Base-by-base conservation (phyloP, 2,888 invertebrate genomes). In the Epistrophella euchroma region DNA sequence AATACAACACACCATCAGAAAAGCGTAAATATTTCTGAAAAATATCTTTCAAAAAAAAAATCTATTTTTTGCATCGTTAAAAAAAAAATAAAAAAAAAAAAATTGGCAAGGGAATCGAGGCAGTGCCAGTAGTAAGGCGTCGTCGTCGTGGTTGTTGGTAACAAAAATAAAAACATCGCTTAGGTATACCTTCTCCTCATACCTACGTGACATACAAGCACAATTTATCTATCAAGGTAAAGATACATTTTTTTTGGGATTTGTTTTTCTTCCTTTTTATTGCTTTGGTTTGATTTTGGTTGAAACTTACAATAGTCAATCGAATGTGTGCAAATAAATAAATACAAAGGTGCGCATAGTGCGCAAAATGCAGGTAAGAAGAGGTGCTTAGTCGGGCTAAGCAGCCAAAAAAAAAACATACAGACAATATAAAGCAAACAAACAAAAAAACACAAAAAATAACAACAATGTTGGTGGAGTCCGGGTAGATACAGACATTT, bases 171-270 rank as follows among this genome's bases (percentile, higher is more conserved):
- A 76, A 82, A 64, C 82, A 86, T 71, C 68, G 64, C 66, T 71
- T 73, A n/a, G n/a, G n/a, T n/a, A 70, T 86, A 86, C 85, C 81
- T 86, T 82, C 70, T 81, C 80, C 70, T 78, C 77, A 70, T 78
- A 77, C 77, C 86, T 86, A 86, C 86, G 86, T 86, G 86, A 86
- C 86, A 82, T 82, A 86, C 77, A 86, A 86, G 77, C 82, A 86
- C 82, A 86, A 86, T 86, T 81, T 82, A 86, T 86, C 86, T 86
- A 86, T 86, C 82, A 82, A 82, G 78, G 86, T 78, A 82, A 86
- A 86, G 83, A 83, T 74, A 78, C 74, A 73, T 62, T 72, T 66
- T 50, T 50, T 47, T 80, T 66, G 37, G 58, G 52, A 43, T 66
- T 40, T 71, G 52, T 70, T 58, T 17, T 40, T 56, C 40, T 70